These are phyloP conservation scores for Dysmachus trigonus DNA, from an alignment of 2,888 invertebrate species.

Conservation along the genomic window DNA sequence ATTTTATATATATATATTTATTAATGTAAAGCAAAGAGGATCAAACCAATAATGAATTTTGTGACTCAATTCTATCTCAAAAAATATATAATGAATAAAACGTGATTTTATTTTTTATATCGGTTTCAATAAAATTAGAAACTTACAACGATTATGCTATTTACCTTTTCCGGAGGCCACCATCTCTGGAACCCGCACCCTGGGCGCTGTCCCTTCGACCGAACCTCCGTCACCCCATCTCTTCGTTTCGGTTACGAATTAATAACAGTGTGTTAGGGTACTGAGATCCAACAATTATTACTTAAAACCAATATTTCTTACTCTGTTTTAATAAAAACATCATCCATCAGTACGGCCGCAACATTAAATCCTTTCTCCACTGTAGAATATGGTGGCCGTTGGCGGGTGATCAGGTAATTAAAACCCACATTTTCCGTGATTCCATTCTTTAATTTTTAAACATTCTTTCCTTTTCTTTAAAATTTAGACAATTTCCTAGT, in stretches of 20 bases:
- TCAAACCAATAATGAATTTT: constrained; percentile 31
- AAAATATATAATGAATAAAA: constrained; percentile 13
- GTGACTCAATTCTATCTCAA: constrained; percentile 17
- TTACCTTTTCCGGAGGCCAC: constrained; percentile 17
- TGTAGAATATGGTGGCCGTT: not conserved
- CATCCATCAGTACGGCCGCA: not conserved
- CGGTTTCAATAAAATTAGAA: not conserved
- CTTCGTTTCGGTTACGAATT: not conserved
- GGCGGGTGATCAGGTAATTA: not conserved
- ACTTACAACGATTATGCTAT: constrained; percentile 24
- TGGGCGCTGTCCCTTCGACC: not conserved
- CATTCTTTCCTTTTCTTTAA: constrained; percentile 14
- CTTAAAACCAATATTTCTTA: not conserved
- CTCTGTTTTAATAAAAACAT: not conserved
- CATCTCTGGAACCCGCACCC: not conserved
- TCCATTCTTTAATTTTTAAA: constrained; percentile 34
- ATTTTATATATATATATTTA: not conserved
- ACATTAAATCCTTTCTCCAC: not conserved
- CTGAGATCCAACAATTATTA: not conserved
- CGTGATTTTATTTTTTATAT: not conserved
- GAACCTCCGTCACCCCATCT: not conserved
- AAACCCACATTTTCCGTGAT: not conserved
- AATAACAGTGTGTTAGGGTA: not conserved
- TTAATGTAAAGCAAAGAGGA: constrained; percentile 15
- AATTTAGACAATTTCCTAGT: constrained; percentile 11